Evolutionary conservation across 2,888 invertebrate species (phyloP).

Genomic region (Caenorhabditis sp.): DNA sequence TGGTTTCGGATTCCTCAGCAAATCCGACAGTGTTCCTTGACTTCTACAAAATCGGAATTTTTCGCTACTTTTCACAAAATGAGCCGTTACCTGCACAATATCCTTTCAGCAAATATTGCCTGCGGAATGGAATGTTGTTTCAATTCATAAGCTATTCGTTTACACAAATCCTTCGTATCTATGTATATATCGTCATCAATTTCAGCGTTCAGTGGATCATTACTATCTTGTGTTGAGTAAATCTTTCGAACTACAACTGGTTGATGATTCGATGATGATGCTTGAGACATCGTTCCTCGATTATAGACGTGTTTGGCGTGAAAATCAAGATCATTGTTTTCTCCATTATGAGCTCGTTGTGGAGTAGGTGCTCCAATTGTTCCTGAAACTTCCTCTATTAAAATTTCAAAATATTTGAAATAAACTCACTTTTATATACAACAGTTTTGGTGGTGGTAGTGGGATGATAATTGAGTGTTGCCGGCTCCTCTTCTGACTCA

Average conservation of each 20-base stretch:
- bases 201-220: slow-evolving; percentile 68
- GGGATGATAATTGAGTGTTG: slow-evolving; percentile 4
- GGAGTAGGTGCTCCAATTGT: not conserved
- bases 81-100: slow-evolving; percentile 41
- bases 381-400: too few relatives aligned
- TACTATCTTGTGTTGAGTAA: slow-evolving; percentile 62
- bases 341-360: not conserved
- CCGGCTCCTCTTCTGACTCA: slow-evolving; percentile 34
- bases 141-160: slow-evolving; percentile 69
- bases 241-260: slow-evolving; percentile 18
- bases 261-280: slow-evolving; percentile 4
- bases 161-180: slow-evolving; percentile 68
- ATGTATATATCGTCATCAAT: slow-evolving; percentile 71
- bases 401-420: too few relatives aligned
- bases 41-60: slow-evolving; percentile 37
- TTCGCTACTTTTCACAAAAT: not conserved
- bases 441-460: not conserved
- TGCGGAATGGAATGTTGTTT: slow-evolving; percentile 92
- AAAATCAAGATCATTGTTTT: not conserved
- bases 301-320: slow-evolving; percentile 1
- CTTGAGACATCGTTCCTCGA: not conserved
- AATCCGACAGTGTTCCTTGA: slow-evolving; percentile 71
- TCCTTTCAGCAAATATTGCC: slow-evolving; percentile 79
- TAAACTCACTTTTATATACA: not conserved
- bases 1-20: slow-evolving; percentile 71